Evolutionary conservation across 2,113 vertebrate genomes (phyloP).

Genomic region (Spea multiplicata): DNA sequence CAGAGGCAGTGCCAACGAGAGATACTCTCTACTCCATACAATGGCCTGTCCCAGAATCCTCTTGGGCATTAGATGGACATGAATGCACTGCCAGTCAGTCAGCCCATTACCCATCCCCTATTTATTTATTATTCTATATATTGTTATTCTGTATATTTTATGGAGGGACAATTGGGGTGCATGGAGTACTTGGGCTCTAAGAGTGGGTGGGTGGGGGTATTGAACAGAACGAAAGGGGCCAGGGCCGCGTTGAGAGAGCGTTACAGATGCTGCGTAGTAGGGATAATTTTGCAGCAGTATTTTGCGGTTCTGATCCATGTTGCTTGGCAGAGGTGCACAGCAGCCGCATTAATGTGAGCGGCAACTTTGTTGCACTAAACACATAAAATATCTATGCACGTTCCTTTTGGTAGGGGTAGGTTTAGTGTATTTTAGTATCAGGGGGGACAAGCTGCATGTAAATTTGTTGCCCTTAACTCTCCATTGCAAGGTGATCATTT

Average conservation of each 20-base stretch:
- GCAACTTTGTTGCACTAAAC: conserved; percentile 25
- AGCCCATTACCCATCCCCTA: conserved; percentile 22
- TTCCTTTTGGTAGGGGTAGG: conserved; percentile 31
- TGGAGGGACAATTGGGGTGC: conserved; percentile 26
- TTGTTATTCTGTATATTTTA: conserved; percentile 37
- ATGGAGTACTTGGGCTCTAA: conserved; percentile 18
- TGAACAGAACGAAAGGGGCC: conserved; percentile 3
- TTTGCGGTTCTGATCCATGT: not conserved
- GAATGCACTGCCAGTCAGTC: conserved; percentile 43
- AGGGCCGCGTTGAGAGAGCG: not conserved
- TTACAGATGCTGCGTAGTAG: not conserved
- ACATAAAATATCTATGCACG: conserved; percentile 44
- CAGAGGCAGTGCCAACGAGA: conserved; percentile 52
- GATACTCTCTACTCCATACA: conserved; percentile 17
- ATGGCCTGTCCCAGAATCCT: conserved; percentile 13
- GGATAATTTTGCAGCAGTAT: not conserved
- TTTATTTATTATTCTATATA: conserved; percentile 41
- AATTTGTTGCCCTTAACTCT: not conserved
- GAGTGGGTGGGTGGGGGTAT: conserved; percentile 2
- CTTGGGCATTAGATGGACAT: conserved; percentile 38
- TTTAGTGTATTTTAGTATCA: conserved; percentile 1
- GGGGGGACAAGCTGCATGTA: not conserved
- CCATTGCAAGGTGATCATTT: not conserved
- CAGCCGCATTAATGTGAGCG: conserved; percentile 3
- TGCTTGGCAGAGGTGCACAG: not conserved